Percentiles rank a stretch among this genome's conserved stretches.
These are phyloP conservation scores for Papio anubis DNA, from an alignment of 2,113 vertebrate genomes.

Conservation along the genomic window DNA sequence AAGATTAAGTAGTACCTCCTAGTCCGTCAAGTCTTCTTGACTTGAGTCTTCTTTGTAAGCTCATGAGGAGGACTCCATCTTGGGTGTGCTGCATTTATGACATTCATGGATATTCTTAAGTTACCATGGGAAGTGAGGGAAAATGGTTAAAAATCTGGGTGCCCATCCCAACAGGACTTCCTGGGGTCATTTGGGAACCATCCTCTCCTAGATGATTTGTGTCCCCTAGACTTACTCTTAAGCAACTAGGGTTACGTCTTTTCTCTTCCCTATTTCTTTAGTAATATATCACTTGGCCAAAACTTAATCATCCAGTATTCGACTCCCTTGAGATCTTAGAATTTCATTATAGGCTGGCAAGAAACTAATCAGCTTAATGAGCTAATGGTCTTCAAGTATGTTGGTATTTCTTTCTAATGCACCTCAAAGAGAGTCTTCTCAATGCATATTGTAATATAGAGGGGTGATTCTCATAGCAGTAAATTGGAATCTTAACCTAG, in stretches of 20 bases:
- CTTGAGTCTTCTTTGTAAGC: neutral
- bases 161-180: neutral
- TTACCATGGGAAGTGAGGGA: neutral
- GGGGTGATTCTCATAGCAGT: neutral
- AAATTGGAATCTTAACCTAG: neutral
- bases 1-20: neutral
- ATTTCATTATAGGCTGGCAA: neutral
- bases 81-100: neutral
- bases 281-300: neutral
- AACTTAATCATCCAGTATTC: neutral
- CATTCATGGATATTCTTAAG: neutral
- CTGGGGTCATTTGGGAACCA: neutral
- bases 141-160: neutral
- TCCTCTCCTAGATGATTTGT: neutral
- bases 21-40: neutral
- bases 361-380: neutral
- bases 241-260: neutral
- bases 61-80: neutral
- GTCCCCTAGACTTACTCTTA: neutral
- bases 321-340: neutral
- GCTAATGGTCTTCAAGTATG: neutral
- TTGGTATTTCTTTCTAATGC: neutral
- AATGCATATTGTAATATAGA: neutral
- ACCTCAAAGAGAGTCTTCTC: neutral
- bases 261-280: neutral